These are phyloP conservation scores for Spicauda simplicius DNA, from an alignment of 2,888 invertebrate species.

Conservation along the genomic window DNA sequence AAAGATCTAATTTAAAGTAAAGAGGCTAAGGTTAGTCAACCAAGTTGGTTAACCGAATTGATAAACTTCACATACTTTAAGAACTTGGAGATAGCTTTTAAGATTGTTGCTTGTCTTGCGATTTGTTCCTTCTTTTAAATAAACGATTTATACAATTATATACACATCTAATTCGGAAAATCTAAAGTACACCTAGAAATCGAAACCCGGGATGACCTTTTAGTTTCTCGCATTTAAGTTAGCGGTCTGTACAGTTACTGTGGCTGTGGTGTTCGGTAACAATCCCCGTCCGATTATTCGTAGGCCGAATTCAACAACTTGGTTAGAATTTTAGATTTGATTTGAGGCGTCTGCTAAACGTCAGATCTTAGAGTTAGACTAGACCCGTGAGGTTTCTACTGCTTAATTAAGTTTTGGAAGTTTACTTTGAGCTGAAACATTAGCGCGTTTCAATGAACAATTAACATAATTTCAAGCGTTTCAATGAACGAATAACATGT, in stretches of 20 bases:
- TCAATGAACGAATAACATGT: not conserved
- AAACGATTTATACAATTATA: too few species aligned
- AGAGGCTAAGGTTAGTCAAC: too few species aligned
- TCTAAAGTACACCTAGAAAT: too few species aligned
- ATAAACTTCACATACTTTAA: too few species aligned
- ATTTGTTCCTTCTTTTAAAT: too few species aligned
- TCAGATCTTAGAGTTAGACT: constrained; percentile 11
- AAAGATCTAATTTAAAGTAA: too few species aligned
- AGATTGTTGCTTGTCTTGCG: too few species aligned
- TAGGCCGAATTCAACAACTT: constrained; percentile 21
- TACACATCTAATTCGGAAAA: not conserved
- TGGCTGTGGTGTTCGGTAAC: not conserved
- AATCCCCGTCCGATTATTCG: constrained; percentile 8
- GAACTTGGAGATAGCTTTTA: too few species aligned
- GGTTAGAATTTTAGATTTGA: constrained; percentile 25
- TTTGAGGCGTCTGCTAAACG: constrained; percentile 7
- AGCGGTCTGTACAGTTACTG: not conserved
- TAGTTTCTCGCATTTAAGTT: not conserved
- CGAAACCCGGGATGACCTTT: too few species aligned
- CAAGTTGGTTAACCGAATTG: too few species aligned
- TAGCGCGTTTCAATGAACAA: not conserved
- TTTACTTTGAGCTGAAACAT: not conserved
- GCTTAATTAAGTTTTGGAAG: not conserved
- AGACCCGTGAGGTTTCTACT: not conserved
- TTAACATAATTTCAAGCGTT: not conserved